phyloP scores from a whole-genome alignment of 2,113 vertebrate genomes.

The Saguinus imperator region DNA sequence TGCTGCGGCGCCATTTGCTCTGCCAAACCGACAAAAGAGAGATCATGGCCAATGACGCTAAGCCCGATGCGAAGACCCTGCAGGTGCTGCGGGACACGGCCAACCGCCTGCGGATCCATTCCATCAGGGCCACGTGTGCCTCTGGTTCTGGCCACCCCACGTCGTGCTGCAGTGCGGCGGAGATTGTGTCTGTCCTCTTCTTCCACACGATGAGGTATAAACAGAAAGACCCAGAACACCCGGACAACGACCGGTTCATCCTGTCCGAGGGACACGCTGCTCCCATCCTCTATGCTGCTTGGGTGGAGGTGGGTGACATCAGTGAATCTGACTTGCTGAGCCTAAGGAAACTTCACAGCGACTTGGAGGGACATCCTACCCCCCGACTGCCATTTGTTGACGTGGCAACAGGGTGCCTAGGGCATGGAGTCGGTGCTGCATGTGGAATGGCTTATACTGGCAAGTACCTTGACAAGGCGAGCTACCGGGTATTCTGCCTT shows the following conservation, averaged over 20 bases:
- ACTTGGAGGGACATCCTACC: constrained; percentile 91
- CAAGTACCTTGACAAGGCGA: constrained; percentile 90
- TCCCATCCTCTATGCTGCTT: constrained; percentile 87
- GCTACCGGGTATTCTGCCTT: constrained; percentile 90
- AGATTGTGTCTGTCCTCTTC: constrained; percentile 90
- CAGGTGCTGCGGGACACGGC: constrained; percentile 88
- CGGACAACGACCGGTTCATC: constrained; percentile 89
- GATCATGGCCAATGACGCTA: constrained; percentile 79
- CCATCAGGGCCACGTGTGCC: constrained; percentile 88
- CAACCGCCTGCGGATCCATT: constrained; percentile 87
- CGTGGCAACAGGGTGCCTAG: constrained; percentile 90
- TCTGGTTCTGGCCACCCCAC: constrained; percentile 89
- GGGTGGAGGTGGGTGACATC: constrained; percentile 87
- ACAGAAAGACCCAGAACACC: constrained; percentile 82
- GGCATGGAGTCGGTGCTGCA: constrained; percentile 90
- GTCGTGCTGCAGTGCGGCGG: constrained; percentile 90
- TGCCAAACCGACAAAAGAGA: accelerated
- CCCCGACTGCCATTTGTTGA: constrained; percentile 90
- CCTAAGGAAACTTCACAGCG: constrained; percentile 86
- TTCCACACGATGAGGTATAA: constrained; percentile 91
- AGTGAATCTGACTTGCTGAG: constrained; percentile 86
- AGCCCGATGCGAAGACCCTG: constrained; percentile 84
- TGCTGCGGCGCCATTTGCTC: accelerated
- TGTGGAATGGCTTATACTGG: constrained; percentile 92
- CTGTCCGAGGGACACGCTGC: constrained; percentile 90